Evolutionary conservation across 1,140 invertebrate species (phyloP).

Genomic region (Planococcus citri): DNA sequence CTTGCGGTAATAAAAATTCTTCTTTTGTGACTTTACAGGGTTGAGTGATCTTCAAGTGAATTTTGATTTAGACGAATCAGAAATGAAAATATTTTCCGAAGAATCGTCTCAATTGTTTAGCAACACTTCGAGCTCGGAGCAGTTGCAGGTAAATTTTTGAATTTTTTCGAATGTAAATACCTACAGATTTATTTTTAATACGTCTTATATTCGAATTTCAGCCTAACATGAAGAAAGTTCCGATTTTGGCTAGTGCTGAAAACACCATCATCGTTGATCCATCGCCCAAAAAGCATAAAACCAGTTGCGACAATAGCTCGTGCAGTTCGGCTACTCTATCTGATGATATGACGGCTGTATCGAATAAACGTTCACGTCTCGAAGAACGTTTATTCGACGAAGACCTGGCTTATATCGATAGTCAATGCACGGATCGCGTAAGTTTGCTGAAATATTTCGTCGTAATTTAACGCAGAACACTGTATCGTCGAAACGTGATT

Average conservation of each 20-base stretch:
- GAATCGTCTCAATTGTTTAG: slow-evolving; percentile 41
- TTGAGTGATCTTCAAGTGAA: slow-evolving; percentile 68
- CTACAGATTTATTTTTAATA: not conserved
- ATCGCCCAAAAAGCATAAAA: slow-evolving; percentile 32
- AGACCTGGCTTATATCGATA: slow-evolving; percentile 42
- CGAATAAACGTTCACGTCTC: slow-evolving; percentile 38
- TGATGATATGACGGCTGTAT: slow-evolving; percentile 16
- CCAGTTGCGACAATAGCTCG: slow-evolving; percentile 23
- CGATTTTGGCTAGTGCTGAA: slow-evolving; percentile 28
- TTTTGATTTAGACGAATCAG: slow-evolving; percentile 68
- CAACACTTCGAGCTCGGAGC: slow-evolving; percentile 27
- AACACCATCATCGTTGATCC: slow-evolving; percentile 30
- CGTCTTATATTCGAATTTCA: slow-evolving; percentile 4
- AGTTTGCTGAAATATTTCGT: not conserved
- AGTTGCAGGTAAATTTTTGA: slow-evolving; percentile 31
- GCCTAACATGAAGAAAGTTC: slow-evolving; percentile 25
- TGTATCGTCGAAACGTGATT: not conserved
- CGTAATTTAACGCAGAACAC: not conserved
- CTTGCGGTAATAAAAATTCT: not conserved
- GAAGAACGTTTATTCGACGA: slow-evolving; percentile 40
- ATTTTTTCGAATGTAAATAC: not conserved
- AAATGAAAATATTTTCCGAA: slow-evolving; percentile 74
- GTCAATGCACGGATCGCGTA: slow-evolving; percentile 39
- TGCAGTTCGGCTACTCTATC: slow-evolving; percentile 6
- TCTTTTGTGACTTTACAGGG: slow-evolving; percentile 36